These are phyloP conservation scores for Caretta caretta DNA, from an alignment of 2,113 vertebrate genomes.

Conservation along the genomic window DNA sequence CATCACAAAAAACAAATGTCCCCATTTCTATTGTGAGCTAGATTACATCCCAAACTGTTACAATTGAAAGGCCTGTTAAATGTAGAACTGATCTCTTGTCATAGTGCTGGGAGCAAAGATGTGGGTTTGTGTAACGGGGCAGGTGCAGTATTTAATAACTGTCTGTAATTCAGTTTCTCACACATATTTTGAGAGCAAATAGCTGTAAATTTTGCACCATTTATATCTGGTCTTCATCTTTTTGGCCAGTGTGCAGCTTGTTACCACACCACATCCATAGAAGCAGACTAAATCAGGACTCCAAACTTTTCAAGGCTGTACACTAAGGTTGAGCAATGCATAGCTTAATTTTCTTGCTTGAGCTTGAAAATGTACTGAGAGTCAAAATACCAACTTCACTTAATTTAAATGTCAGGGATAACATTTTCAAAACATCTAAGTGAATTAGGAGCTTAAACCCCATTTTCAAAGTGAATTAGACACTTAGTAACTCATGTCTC, in stretches of 20 bases:
- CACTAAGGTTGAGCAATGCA: not conserved
- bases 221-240: not conserved
- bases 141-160: not conserved
- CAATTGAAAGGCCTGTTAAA: not conserved
- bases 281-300: not conserved
- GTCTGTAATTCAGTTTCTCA: not conserved
- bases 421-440: not conserved
- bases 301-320: not conserved
- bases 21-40: not conserved
- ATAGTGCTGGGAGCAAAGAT: not conserved
- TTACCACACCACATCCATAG: not conserved
- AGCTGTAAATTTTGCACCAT: rapidly evolving
- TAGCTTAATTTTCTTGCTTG: not conserved
- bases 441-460: not conserved
- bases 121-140: not conserved
- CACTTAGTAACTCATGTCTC: not conserved
- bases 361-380: not conserved
- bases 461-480: not conserved
- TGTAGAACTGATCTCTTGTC: not conserved
- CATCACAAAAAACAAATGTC: not conserved
- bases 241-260: not conserved
- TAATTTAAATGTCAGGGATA: not conserved
- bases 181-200: not conserved
- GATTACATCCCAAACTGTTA: not conserved
- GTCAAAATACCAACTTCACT: not conserved